These are phyloP conservation scores for Elymnias hypermnestra DNA, from an alignment of 1,140 invertebrate genomes.

Conservation along the genomic window DNA sequence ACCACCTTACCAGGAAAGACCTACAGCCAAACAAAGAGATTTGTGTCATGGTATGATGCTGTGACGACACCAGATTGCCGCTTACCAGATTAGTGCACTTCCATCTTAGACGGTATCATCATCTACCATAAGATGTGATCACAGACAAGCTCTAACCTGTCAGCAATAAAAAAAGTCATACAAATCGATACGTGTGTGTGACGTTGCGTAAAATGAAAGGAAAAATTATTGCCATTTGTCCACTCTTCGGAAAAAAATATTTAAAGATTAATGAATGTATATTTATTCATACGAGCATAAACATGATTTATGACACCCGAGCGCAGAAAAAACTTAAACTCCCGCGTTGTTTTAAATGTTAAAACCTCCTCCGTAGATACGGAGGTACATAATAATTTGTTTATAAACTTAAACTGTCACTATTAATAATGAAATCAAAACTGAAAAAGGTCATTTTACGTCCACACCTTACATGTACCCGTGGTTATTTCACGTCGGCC, in stretches of 20 bases:
- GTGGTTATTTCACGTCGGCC: neutral
- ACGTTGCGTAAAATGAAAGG: neutral
- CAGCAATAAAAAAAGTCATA: too few species aligned
- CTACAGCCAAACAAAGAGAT: too few species aligned
- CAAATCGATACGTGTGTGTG: neutral
- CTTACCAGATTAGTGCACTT: too few species aligned
- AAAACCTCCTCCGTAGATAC: neutral
- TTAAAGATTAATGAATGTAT: constrained; percentile 2
- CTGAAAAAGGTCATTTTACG: neutral
- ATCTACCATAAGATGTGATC: too few species aligned
- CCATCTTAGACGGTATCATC: too few species aligned
- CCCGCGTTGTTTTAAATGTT: neutral
- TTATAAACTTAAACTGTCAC: neutral
- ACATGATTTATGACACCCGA: neutral
- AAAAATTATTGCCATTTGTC: constrained; percentile 3
- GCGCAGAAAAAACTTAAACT: constrained; percentile 1
- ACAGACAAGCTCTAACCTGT: too few species aligned
- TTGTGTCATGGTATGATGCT: too few species aligned
- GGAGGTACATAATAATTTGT: neutral
- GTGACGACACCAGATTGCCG: too few species aligned
- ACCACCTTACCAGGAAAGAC: too few species aligned
- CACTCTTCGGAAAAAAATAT: constrained; percentile 2
- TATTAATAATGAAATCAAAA: constrained; percentile 6
- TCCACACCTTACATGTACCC: neutral
- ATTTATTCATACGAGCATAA: constrained; percentile 1